These are phyloP conservation scores for Buceros bicornis DNA, from an alignment of 2,797 vertebrate species.

Conservation along the genomic window DNA sequence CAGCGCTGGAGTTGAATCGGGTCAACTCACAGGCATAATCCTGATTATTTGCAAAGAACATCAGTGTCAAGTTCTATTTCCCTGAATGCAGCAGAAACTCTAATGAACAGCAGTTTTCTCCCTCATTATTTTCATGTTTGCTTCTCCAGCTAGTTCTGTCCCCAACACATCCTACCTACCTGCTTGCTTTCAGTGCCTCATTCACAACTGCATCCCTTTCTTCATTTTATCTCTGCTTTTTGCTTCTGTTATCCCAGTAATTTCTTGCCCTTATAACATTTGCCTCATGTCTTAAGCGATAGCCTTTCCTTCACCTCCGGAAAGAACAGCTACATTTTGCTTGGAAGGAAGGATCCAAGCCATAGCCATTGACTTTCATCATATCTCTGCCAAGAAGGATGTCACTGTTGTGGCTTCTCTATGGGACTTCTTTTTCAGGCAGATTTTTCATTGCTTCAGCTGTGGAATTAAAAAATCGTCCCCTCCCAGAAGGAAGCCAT, in stretches of 20 bases:
- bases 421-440: not conserved
- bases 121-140: constrained; percentile 29
- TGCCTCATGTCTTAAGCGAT: not conserved
- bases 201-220: not conserved
- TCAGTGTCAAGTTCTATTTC: constrained; percentile 3
- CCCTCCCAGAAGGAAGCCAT: not conserved
- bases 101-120: constrained; percentile 24
- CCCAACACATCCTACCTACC: not conserved
- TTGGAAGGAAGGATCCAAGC: not conserved
- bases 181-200: not conserved
- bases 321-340: not conserved
- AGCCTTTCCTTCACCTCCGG: not conserved
- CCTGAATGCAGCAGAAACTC: not conserved
- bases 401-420: not conserved
- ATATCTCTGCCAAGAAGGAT: not conserved
- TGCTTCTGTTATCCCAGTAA: not conserved
- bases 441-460: not conserved
- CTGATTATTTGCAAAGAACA: constrained; percentile 34
- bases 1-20: not conserved
- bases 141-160: not conserved
- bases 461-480: not conserved
- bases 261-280: not conserved
- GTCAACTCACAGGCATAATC: not conserved
- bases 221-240: not conserved
- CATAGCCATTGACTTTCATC: not conserved